Conservation (phyloP, 2,113 vertebrate genomes). For the Malurus melanocephalus region DNA sequence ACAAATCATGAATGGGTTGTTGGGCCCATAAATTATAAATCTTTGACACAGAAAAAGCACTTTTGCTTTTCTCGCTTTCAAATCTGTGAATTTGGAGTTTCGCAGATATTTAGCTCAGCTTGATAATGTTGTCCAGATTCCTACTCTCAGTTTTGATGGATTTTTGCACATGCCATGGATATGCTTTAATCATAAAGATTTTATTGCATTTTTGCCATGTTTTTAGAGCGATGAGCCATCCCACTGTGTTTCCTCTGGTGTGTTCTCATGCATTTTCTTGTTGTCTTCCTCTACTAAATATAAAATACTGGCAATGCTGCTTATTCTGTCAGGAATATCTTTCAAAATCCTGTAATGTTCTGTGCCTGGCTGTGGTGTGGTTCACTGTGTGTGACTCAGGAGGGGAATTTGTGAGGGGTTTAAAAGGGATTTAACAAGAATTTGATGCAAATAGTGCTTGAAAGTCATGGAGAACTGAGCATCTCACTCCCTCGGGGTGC, state of each 20-base stretch:
- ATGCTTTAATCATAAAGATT: not conserved
- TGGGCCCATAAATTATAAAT: not conserved
- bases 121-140: not conserved
- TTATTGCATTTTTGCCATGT: not conserved
- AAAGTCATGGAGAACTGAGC: not conserved
- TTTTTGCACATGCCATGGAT: not conserved
- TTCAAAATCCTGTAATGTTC: not conserved
- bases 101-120: not conserved
- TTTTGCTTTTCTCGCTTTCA: not conserved
- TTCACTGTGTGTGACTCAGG: not conserved
- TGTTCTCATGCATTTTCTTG: not conserved
- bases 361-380: not conserved
- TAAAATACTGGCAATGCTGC: not conserved
- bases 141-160: not conserved
- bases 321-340: not conserved
- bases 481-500: not conserved
- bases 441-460: not conserved
- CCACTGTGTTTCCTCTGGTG: not conserved
- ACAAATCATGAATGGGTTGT: not conserved
- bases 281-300: not conserved
- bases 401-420: not conserved
- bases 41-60: not conserved
- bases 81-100: not conserved
- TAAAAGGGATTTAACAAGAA: not conserved
- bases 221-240: not conserved